A percentile compares a stretch with the other conserved stretches of the same genome.
Conservation (phyloP, 2,113 vertebrate genomes). For the Paramormyrops kingsleyae region DNA sequence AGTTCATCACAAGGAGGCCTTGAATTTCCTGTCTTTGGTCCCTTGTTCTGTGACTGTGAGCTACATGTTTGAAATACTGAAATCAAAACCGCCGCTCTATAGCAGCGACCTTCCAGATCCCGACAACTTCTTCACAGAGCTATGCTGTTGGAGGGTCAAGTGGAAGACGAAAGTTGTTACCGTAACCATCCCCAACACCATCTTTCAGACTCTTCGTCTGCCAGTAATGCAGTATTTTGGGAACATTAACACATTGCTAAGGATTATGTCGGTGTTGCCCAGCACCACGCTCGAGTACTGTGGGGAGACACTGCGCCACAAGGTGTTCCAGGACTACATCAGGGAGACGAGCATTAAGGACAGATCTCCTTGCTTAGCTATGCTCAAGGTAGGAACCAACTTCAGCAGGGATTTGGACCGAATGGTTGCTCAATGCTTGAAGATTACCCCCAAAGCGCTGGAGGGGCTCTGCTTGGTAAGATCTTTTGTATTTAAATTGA, state of each 20-base stretch:
- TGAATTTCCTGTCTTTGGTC: conserved; percentile 86
- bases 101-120: conserved; percentile 85
- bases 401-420: conserved; percentile 65
- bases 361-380: conserved; percentile 73
- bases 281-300: conserved; percentile 83
- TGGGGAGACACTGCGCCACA: conserved; percentile 70
- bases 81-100: conserved; percentile 86
- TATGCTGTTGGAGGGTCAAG: conserved; percentile 94
- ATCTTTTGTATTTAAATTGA: not conserved
- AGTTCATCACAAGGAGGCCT: conserved; percentile 86
- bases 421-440: conserved; percentile 67
- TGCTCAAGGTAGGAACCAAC: conserved; percentile 68
- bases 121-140: conserved; percentile 85
- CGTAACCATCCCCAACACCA: conserved; percentile 81
- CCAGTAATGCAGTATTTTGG: conserved; percentile 91
- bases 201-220: conserved; percentile 84
- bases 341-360: conserved; percentile 71
- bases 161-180: conserved; percentile 94
- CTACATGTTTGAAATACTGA: conserved; percentile 71
- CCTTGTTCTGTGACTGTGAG: conserved; percentile 86
- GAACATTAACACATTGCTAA: conserved; percentile 81
- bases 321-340: conserved; percentile 77
- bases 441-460: conserved; percentile 62
- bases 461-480: conserved; percentile 68
- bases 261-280: conserved; percentile 83